phyloP scores from a whole-genome alignment of 2,797 vertebrate genomes.

The Avahi laniger region DNA sequence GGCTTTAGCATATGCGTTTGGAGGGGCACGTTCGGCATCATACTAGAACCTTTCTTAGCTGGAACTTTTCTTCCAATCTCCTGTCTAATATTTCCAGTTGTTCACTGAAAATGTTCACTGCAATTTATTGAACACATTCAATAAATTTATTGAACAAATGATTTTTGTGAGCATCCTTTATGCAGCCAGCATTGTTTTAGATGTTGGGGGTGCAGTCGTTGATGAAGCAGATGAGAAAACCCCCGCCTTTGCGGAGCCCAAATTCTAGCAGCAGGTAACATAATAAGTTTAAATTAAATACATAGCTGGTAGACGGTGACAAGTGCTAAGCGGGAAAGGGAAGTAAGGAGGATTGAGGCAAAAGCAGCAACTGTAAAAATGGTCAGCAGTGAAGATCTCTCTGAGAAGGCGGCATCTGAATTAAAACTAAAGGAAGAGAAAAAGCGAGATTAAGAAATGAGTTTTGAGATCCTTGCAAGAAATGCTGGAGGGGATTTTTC shows the following conservation, averaged over 20 bases:
- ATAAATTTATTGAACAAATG: not conserved
- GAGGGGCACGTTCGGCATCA: not conserved
- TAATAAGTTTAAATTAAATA: no score
- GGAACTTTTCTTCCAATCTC: not conserved
- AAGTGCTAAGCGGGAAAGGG: not conserved
- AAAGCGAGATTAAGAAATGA: not conserved
- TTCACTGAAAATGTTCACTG: not conserved
- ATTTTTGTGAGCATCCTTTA: not conserved
- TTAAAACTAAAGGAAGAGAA: not conserved
- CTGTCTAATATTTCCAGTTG: not conserved
- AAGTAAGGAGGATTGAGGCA: not conserved
- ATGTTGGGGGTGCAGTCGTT: not conserved
- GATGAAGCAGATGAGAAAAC: not conserved
- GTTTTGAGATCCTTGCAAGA: not conserved
- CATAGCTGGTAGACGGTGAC: not conserved
- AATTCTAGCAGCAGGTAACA: not conserved
- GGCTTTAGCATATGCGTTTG: not conserved
- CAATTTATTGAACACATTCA: not conserved
- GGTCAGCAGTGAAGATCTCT: rapidly evolving
- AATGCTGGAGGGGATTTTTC: not conserved
- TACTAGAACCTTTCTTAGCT: not conserved
- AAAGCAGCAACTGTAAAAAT: not conserved
- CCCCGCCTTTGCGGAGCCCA: not conserved
- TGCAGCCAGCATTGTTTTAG: not conserved
- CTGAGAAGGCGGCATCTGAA: not conserved